phyloP scores from a whole-genome alignment of 2,797 vertebrate species.

The Australoheros facetus region DNA sequence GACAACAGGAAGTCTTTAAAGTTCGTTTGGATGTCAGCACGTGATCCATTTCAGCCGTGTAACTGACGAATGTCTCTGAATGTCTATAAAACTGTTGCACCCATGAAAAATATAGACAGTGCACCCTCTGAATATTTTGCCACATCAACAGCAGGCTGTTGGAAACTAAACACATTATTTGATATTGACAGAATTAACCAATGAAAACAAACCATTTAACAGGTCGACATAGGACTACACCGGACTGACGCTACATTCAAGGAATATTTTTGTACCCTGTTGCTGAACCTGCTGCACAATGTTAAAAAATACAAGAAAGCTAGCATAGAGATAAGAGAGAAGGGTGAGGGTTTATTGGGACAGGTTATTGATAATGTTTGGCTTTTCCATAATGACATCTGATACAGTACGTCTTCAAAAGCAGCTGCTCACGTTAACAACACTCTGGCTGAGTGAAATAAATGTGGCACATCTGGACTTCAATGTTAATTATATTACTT shows the following conservation, averaged over 20 bases:
- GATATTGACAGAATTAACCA: background rate
- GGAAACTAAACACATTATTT: slow-evolving; percentile 19
- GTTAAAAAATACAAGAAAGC: slow-evolving; percentile 11
- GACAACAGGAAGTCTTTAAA: background rate
- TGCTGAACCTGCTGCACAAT: background rate
- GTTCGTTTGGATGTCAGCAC: background rate
- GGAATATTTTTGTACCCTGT: background rate
- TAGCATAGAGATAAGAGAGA: background rate
- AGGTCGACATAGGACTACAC: background rate
- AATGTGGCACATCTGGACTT: slow-evolving; percentile 36
- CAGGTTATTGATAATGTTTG: background rate
- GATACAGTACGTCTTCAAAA: background rate
- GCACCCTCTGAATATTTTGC: background rate
- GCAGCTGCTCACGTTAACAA: background rate
- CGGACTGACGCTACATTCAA: slow-evolving; percentile 29
- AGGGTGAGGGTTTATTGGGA: background rate
- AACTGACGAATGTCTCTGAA: background rate
- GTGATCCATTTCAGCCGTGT: background rate
- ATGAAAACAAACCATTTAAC: slow-evolving; percentile 3
- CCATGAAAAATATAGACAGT: background rate
- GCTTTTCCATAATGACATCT: background rate
- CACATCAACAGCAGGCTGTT: slow-evolving; percentile 12
- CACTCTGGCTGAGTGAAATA: background rate
- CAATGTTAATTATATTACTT: background rate
- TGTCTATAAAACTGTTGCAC: slow-evolving; percentile 11